Conservation (phyloP, 2,888 invertebrate genomes). For the Xestia xanthographa region DNA sequence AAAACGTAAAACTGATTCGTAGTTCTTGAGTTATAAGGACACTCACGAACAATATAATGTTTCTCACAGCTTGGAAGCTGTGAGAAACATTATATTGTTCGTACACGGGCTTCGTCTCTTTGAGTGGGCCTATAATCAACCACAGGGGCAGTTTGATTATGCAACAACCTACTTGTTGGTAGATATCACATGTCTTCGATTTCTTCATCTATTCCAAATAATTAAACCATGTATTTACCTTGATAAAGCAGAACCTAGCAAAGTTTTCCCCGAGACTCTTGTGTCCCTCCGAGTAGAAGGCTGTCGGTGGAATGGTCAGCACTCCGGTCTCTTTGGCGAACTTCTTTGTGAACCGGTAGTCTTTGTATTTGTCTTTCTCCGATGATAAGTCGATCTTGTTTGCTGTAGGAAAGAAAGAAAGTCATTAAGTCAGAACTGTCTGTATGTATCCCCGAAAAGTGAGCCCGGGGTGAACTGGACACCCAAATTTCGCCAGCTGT, state of each 20-base stretch:
- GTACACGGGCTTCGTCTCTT: too few species aligned
- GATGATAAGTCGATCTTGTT: conserved; percentile 92
- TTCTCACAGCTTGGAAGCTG: too few species aligned
- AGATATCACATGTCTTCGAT: not conserved
- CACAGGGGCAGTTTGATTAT: not conserved
- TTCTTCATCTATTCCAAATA: not conserved
- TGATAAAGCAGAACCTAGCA: conserved; percentile 98
- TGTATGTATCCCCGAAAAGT: too few species aligned
- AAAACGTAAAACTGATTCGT: too few species aligned
- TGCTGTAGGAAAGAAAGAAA: conserved; percentile 79
- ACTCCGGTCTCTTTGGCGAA: conserved; percentile 97
- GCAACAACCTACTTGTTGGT: not conserved
- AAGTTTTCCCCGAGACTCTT: conserved; percentile 95
- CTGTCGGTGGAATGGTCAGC: conserved; percentile 98
- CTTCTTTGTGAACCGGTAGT: conserved; percentile 98
- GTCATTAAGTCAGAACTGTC: not conserved
- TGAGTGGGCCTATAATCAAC: not conserved
- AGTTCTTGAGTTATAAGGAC: too few species aligned
- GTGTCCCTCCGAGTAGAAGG: conserved; percentile 96
- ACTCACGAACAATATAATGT: too few species aligned
- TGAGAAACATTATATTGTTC: too few species aligned
- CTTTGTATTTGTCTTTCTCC: conserved; percentile 94
- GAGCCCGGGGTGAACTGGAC: too few species aligned
- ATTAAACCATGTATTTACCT: conserved; percentile 87
- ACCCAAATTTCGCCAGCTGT: too few species aligned